Conservation (phyloP, 1,140 invertebrate species). For the Bombus vancouverensis region DNA sequence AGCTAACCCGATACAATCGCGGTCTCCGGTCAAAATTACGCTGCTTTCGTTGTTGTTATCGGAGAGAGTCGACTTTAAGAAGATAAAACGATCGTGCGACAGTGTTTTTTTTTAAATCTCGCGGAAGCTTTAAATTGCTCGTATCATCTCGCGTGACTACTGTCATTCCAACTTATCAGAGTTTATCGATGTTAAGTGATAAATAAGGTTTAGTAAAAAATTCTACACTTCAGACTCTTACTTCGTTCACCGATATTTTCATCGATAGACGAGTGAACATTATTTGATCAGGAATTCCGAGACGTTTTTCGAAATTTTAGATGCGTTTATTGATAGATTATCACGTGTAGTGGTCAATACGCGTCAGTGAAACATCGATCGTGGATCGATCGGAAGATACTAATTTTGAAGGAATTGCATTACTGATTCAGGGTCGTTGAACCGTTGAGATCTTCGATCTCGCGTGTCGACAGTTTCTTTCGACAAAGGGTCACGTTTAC, state of each 20-base stretch:
- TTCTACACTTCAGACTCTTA: neutral
- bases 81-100: neutral
- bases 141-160: neutral
- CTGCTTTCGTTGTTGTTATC: neutral
- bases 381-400: neutral
- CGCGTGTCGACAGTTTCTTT: neutral
- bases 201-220: neutral
- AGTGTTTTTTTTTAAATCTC: neutral
- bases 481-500: too few relatives aligned
- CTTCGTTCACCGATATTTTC: neutral
- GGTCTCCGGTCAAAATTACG: neutral
- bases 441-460: neutral
- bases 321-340: neutral
- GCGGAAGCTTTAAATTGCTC: neutral
- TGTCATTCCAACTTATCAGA: neutral
- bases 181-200: neutral
- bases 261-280: neutral
- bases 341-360: neutral
- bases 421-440: neutral
- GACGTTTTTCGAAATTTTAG: neutral
- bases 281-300: neutral
- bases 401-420: neutral
- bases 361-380: neutral
- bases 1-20: neutral
- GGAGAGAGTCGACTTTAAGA: neutral